A percentile compares a stretch with the other conserved stretches of the same genome.
Conservation (phyloP, 2,888 invertebrate genomes). For the Alviniconcha strummeri region DNA sequence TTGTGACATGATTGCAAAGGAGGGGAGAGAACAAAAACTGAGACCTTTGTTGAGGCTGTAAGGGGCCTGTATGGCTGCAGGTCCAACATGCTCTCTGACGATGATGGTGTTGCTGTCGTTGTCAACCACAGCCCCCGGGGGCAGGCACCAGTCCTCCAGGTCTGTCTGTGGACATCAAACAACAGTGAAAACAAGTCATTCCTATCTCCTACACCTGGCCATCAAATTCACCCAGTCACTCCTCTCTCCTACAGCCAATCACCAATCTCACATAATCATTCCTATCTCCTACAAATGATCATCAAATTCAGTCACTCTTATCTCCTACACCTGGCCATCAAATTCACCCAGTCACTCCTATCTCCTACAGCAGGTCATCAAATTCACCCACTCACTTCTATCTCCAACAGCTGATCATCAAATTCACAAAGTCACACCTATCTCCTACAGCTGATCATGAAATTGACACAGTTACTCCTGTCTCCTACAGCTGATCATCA, state of each 20-base stretch:
- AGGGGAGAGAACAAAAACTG: too few relatives aligned
- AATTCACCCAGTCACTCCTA: neutral
- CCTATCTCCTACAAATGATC: too few relatives aligned
- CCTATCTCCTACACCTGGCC: neutral
- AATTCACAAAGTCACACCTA: neutral
- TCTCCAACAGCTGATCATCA: too few relatives aligned
- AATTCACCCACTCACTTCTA: too few relatives aligned
- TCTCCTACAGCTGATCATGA: neutral
- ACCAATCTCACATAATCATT: too few relatives aligned
- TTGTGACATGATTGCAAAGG: too few relatives aligned
- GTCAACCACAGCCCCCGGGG: constrained; percentile 60
- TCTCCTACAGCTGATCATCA: too few relatives aligned
- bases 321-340: neutral
- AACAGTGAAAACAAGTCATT: neutral
- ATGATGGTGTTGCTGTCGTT: constrained; percentile 49
- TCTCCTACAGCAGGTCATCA: too few relatives aligned
- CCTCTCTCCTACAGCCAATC: too few relatives aligned
- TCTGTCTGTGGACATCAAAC: constrained; percentile 50
- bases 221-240: neutral
- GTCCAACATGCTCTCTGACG: constrained; percentile 53
- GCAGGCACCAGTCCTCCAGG: constrained; percentile 66
- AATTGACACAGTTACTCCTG: neutral
- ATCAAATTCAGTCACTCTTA: neutral
- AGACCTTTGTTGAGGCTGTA: constrained; percentile 58
- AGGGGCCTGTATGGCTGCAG: constrained; percentile 62